Evolutionary conservation across 2,888 invertebrate genomes (phyloP).

Genomic region (Rhopalosiphum nymphaeae): DNA sequence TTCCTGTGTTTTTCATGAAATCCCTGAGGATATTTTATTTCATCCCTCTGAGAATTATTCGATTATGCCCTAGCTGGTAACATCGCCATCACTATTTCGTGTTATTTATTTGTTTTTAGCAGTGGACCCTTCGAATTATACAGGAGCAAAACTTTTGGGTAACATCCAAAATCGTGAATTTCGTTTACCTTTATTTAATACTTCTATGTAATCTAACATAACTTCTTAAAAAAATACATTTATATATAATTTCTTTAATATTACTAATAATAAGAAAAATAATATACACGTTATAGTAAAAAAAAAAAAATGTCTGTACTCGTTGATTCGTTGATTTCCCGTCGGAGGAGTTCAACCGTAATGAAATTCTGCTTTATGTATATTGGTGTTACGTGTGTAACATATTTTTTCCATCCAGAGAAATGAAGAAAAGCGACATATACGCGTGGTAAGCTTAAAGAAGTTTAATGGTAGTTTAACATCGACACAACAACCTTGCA

Average conservation of each 20-base stretch:
- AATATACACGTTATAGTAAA: background rate
- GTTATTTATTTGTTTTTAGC: conserved; percentile 60
- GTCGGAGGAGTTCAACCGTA: conserved; percentile 24
- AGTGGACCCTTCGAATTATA: conserved; percentile 35
- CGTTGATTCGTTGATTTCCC: conserved; percentile 53
- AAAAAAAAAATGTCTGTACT: background rate
- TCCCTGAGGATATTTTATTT: conserved; percentile 46
- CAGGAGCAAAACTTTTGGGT: conserved; percentile 17
- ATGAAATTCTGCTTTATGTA: conserved; percentile 26
- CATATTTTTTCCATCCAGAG: background rate
- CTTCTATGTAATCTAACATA: background rate
- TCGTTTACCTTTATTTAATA: background rate
- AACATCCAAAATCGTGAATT: conserved; percentile 36
- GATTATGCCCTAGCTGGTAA: conserved; percentile 40
- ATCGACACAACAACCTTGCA: conserved; percentile 1
- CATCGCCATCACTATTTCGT: background rate
- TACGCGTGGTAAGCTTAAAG: background rate
- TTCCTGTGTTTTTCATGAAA: conserved; percentile 42
- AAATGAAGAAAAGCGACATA: background rate
- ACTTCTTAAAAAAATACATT: background rate
- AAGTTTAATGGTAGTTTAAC: conserved; percentile 35
- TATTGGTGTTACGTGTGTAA: background rate
- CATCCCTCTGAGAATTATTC: conserved; percentile 47
- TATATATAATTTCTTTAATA: background rate
- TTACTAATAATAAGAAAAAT: background rate